Evolutionary conservation across 2,888 invertebrate species (phyloP), one percentile per base, ranked within the genome.

Genomic region (Ferdinandea cuprea): DNA sequence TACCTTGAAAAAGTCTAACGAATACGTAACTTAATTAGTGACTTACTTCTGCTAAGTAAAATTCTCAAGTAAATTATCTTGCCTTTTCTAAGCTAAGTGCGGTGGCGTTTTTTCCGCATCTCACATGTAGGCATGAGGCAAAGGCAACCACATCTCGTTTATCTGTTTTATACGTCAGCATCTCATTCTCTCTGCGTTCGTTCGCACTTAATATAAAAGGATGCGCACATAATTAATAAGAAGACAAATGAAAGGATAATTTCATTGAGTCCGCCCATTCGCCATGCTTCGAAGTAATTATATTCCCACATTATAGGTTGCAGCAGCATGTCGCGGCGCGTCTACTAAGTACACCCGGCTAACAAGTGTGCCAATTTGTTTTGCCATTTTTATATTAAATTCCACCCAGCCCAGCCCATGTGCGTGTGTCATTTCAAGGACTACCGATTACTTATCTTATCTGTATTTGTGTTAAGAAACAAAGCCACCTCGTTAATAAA

Each of bases 211-310:
- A 72, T 73, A 68, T 83, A 78, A 78, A 83, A 78, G 83, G 83
- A 73, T 83, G 83, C 83, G 68, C 66, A 81, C 63, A 83, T 78
- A 83, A 83, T 83, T 83, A 83, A 83, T 78, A 83, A 66, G 68
- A 68, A 77, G 83, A 83, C 83, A 83, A 83, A 78, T 83, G 83
- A 83, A 73, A 83, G 83, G 83, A 83, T 83, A 83, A 83, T 78
- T 83, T 83, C 83, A 83, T 83, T 83, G 72, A 50, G 69, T 37
- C 63, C 83, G 48, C 78, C 81, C 52, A 63, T 58, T 61, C 48
- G 48, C 17, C 63, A 32, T 77, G 25, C 28, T 25, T 54, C 48
- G 56, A 69, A 76, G 76, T 81, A 83, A 83, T 83, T 83, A 78
- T 48, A 30, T 83, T 83, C 66, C n/a, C 72, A 72, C 61, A 72